Base-by-base conservation (phyloP, 2,797 vertebrate genomes). In the Malacoctenus gilli region DNA sequence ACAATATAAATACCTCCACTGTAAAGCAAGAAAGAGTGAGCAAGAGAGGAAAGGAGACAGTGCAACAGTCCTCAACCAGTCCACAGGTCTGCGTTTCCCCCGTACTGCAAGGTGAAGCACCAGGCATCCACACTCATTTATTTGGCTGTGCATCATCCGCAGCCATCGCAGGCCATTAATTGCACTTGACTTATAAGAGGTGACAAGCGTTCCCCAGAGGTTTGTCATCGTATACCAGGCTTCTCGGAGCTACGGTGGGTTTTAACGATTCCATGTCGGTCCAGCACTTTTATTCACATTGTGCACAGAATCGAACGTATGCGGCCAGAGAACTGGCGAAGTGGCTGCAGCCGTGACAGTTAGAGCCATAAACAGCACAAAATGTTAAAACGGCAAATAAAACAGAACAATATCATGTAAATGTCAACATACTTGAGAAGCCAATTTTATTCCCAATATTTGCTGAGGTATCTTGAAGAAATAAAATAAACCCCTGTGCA, bases 131-230 rank as follows among this genome's bases (percentile, higher is more conserved):
- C 18, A 22, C 53, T 74, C 61, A 51, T 77, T 67, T 60, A 68
- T 73, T 52, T 65, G 46, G 54, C 69, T 62, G 68, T 72, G 70
- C 63, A 64, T 75, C 74, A 70, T 62, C 66, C 64, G 41, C 3
- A 14, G 13, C 68, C 48, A 65, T 59, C 16, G 13, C 56, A 70
- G 18, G 48, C 56, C 59, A 66, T 84, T 84, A 61, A 76, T 75
- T 81, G 67, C 42, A 65, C 56, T 64, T 9, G 22, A 47, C 70
- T 85, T 83, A 87, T 87, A 62, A 53, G 59, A 82, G 53, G 10
- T 75, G 63, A 71, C 78, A 85, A 77, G 66, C 32, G 30, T 67
- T 75, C 75, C 71, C 67, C 32, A 68, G 82, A 77, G 75, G 64
- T 51, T 58, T 47, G 46, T 64, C 53, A 68, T 60, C 79, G 54